Evolutionary conservation across 2,797 vertebrate genomes (phyloP).

Genomic region (Anabacerthia variegaticeps): DNA sequence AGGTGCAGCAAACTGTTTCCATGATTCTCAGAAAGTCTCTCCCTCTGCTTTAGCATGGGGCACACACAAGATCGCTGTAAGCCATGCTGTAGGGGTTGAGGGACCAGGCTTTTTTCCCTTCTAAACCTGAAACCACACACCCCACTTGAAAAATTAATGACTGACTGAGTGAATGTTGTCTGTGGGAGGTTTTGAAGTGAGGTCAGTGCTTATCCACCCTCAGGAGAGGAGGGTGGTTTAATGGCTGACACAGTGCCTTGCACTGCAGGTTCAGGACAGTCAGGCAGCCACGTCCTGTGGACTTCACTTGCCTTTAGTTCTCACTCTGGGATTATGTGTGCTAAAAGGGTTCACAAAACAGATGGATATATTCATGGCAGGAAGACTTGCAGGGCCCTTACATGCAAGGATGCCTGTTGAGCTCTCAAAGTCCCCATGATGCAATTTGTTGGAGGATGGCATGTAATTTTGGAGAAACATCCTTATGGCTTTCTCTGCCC

Average conservation of each 20-base stretch:
- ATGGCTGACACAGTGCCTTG: background rate
- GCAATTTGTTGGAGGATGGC: background rate
- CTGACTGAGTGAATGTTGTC: background rate
- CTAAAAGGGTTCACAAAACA: background rate
- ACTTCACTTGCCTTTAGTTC: background rate
- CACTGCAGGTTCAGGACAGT: background rate
- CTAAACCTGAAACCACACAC: background rate
- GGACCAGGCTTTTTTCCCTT: background rate
- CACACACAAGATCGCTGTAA: background rate
- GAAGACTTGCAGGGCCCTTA: background rate
- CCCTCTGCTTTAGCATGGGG: background rate
- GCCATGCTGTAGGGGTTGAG: background rate
- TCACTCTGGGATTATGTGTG: background rate
- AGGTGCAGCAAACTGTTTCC: background rate
- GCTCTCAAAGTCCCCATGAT: accelerated
- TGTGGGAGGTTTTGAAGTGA: background rate
- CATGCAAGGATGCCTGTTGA: background rate
- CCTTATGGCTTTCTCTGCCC: background rate
- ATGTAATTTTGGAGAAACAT: background rate
- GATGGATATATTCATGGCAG: background rate
- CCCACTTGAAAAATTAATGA: background rate
- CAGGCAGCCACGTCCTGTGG: background rate
- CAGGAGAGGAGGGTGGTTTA: background rate
- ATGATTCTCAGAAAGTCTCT: background rate
- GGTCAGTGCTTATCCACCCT: background rate